Percentiles rank a stretch among this genome's conserved stretches.
Evolutionary conservation across 2,113 vertebrate species (phyloP).

Genomic region (Dascyllus trimaculatus): DNA sequence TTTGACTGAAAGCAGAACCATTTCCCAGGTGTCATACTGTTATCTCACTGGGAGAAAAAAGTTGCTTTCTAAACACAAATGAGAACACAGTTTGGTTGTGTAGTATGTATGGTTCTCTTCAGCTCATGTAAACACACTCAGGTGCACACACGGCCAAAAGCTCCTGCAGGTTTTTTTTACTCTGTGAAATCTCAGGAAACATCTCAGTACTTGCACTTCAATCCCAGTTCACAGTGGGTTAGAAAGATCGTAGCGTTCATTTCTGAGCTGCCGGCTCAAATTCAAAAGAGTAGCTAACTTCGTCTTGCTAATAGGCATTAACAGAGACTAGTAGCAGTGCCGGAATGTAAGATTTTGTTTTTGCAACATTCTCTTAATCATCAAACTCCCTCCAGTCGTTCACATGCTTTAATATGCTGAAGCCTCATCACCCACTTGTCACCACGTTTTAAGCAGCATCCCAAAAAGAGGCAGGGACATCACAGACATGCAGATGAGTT

Average conservation of each 20-base stretch:
- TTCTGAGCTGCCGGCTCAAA: constrained; percentile 36
- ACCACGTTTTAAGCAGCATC: constrained; percentile 23
- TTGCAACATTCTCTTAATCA: constrained; percentile 49
- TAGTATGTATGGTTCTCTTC: neutral
- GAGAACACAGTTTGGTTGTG: too few species aligned
- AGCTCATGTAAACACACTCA: neutral
- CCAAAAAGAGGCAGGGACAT: neutral
- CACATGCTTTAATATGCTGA: constrained; percentile 46
- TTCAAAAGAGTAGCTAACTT: constrained; percentile 24
- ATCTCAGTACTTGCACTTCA: neutral
- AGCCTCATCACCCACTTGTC: constrained; percentile 29
- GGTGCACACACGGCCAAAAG: neutral
- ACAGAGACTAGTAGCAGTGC: constrained; percentile 17
- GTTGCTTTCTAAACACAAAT: too few species aligned
- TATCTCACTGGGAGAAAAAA: too few species aligned
- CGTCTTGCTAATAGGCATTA: constrained; percentile 45
- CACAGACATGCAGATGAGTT: constrained; percentile 22
- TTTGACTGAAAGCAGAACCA: too few species aligned
- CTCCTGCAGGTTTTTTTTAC: neutral
- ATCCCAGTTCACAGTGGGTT: constrained; percentile 2
- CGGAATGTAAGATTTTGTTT: constrained; percentile 31
- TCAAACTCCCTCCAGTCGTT: constrained; percentile 31
- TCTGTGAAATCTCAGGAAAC: neutral
- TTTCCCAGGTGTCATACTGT: too few species aligned
- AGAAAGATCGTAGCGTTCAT: constrained; percentile 21